Evolutionary conservation across 2,113 vertebrate genomes (phyloP).

Genomic region (Phalacrocorax aristotelis): DNA sequence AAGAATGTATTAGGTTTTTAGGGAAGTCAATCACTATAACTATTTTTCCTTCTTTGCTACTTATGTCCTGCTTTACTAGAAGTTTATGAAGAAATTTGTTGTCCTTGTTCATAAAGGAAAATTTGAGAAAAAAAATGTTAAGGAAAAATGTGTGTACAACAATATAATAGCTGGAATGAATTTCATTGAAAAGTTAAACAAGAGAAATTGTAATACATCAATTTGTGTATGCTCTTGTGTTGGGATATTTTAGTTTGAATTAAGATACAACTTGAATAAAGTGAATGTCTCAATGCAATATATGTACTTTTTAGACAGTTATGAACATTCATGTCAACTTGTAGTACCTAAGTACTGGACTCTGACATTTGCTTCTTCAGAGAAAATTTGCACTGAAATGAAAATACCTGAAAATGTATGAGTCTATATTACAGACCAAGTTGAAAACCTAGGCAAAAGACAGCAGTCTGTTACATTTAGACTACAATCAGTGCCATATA

Average conservation of each 20-base stretch:
- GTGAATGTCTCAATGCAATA: neutral
- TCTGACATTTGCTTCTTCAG: neutral
- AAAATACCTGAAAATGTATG: neutral
- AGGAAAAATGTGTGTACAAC: neutral
- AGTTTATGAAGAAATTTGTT: neutral
- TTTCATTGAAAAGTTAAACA: neutral
- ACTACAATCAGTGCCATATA: neutral
- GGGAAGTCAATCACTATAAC: neutral
- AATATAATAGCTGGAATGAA: neutral
- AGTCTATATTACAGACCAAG: neutral
- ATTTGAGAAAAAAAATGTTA: neutral
- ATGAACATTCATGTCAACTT: neutral
- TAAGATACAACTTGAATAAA: neutral
- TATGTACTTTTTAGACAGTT: neutral
- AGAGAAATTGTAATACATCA: neutral
- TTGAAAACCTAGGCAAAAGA: neutral
- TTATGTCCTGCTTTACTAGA: neutral
- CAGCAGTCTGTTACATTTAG: neutral
- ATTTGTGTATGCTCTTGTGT: neutral
- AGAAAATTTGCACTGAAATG: neutral
- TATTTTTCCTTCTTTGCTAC: neutral
- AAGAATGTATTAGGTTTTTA: neutral
- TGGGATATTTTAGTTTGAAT: neutral
- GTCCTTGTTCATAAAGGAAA: neutral
- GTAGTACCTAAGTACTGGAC: neutral